Evolutionary conservation across 2,113 vertebrate species (phyloP).

Genomic region (Centropus bengalensis): DNA sequence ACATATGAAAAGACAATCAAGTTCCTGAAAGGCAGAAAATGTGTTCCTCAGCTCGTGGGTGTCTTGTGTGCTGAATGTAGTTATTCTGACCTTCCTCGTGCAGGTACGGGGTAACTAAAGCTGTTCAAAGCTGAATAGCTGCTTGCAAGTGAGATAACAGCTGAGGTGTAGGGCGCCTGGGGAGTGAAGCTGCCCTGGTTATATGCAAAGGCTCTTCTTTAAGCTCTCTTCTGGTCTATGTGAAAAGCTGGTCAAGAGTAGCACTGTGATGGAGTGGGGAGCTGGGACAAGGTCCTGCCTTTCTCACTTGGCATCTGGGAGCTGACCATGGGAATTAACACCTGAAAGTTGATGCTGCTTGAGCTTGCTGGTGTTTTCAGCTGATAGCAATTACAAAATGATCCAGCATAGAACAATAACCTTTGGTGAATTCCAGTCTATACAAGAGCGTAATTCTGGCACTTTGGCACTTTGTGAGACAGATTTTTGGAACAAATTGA

Average conservation of each 20-base stretch:
- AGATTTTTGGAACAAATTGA: background rate
- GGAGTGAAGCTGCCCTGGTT: background rate
- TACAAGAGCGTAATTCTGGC: background rate
- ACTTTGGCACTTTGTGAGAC: background rate
- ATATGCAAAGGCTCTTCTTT: background rate
- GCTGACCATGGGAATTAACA: background rate
- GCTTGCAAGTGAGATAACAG: background rate
- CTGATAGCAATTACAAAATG: background rate
- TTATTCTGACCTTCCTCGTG: background rate
- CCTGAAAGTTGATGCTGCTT: background rate
- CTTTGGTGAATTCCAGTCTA: background rate
- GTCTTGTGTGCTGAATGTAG: fast-evolving
- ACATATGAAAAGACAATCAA: background rate
- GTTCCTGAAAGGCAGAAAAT: background rate
- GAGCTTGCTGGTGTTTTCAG: background rate
- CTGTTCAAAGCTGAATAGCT: background rate
- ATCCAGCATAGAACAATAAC: background rate
- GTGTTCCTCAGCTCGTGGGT: background rate
- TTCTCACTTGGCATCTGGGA: background rate
- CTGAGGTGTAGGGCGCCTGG: background rate
- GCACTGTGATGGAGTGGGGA: background rate
- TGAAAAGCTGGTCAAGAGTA: background rate
- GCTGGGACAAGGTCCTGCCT: background rate
- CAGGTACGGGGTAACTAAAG: background rate
- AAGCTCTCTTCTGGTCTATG: background rate